A percentile compares a stretch with the other conserved stretches of the same genome.
These are phyloP conservation scores for Gonioctena quinquepunctata DNA, from an alignment of 1,140 invertebrate species.

Conservation along the genomic window DNA sequence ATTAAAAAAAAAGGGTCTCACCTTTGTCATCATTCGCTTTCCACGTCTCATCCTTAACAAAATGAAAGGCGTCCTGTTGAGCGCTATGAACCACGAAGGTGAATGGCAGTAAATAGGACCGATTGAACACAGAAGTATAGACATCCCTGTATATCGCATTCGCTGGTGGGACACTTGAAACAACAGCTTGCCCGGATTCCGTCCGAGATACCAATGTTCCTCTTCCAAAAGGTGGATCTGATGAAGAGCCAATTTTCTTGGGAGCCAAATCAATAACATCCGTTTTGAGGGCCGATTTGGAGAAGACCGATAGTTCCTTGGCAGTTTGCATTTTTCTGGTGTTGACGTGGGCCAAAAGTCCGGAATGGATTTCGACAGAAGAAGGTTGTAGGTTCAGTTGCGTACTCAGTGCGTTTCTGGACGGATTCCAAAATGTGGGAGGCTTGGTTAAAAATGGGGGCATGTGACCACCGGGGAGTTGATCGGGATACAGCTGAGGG, in stretches of 20 bases:
- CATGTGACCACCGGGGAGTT: slow-evolving; percentile 65
- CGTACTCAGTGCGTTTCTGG: slow-evolving; percentile 57
- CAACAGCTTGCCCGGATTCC: slow-evolving; percentile 76
- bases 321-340: slow-evolving; percentile 75
- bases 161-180: slow-evolving; percentile 83
- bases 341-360: slow-evolving; percentile 76
- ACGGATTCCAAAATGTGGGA: slow-evolving; percentile 64
- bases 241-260: slow-evolving; percentile 71
- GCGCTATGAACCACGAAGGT: slow-evolving; percentile 87
- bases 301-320: slow-evolving; percentile 71
- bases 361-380: slow-evolving; percentile 73
- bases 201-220: slow-evolving; percentile 86
- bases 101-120: slow-evolving; percentile 85
- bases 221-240: slow-evolving; percentile 87
- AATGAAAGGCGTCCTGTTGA: slow-evolving; percentile 92
- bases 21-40: slow-evolving; percentile 83
- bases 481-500: slow-evolving; percentile 77
- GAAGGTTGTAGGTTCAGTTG: slow-evolving; percentile 59
- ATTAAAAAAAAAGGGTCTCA: too few species aligned
- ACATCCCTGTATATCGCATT: slow-evolving; percentile 90
- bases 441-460: slow-evolving; percentile 63
- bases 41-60: slow-evolving; percentile 90
- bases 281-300: slow-evolving; percentile 73
- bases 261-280: slow-evolving; percentile 74
- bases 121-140: slow-evolving; percentile 91